Evolutionary conservation across 2,888 invertebrate genomes (phyloP).

Genomic region (Spatulosminthurus flaviceps): DNA sequence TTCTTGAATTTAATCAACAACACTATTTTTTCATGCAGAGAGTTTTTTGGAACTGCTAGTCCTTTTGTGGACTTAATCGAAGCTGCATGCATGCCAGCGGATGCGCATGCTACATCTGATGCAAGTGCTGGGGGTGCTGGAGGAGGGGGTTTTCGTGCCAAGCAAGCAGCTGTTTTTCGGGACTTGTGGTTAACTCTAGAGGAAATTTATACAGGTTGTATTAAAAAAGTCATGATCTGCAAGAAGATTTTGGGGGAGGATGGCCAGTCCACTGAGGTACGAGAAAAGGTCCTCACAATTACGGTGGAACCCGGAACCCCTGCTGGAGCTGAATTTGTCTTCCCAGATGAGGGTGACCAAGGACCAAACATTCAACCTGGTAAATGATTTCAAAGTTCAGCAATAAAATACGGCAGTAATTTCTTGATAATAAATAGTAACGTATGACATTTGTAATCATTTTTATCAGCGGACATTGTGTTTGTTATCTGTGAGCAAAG

Average conservation of each 20-base stretch:
- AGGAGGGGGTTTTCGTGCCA: slow-evolving; percentile 66
- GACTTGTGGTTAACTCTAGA: slow-evolving; percentile 72
- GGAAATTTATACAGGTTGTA: slow-evolving; percentile 68
- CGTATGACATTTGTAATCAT: neutral
- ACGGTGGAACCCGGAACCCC: slow-evolving; percentile 80
- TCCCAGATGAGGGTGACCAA: slow-evolving; percentile 83
- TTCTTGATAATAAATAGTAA: neutral
- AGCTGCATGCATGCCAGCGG: slow-evolving; percentile 73
- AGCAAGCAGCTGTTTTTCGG: slow-evolving; percentile 72
- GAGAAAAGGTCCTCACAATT: slow-evolving; percentile 79
- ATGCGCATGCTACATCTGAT: slow-evolving; percentile 72
- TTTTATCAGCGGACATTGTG: slow-evolving; percentile 64
- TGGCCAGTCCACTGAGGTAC: slow-evolving; percentile 72
- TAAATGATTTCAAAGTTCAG: too few species aligned
- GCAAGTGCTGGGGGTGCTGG: slow-evolving; percentile 67
- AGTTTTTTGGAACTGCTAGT: slow-evolving; percentile 84
- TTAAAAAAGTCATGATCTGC: slow-evolving; percentile 61
- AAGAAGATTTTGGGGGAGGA: slow-evolving; percentile 72
- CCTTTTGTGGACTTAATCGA: slow-evolving; percentile 82
- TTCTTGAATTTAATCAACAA: too few species aligned
- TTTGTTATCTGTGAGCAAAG: slow-evolving; percentile 64
- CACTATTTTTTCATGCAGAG: slow-evolving; percentile 65
- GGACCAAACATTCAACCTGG: slow-evolving; percentile 77
- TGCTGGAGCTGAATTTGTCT: slow-evolving; percentile 76
- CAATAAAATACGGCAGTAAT: too few species aligned